Evolutionary conservation across 2,888 invertebrate genomes (phyloP).

Genomic region (Cacoxenus indagator): DNA sequence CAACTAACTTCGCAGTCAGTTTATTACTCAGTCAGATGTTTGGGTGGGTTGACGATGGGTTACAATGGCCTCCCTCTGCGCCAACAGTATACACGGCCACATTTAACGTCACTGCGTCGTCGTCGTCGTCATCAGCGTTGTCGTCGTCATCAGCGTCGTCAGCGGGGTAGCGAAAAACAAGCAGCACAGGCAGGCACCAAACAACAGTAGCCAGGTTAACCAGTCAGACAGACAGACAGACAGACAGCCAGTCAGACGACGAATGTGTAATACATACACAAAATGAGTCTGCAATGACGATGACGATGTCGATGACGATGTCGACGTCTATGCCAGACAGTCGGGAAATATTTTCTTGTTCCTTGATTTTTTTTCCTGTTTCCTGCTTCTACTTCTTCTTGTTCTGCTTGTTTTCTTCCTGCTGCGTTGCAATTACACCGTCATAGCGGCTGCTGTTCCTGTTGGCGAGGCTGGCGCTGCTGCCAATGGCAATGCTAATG

Average conservation of each 20-base stretch:
- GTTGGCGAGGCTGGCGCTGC: too few relatives aligned
- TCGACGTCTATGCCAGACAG: slow-evolving; percentile 1
- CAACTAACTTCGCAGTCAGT: too few relatives aligned
- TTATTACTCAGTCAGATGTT: not conserved
- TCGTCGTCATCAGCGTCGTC: too few relatives aligned
- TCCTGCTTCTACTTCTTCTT: not conserved
- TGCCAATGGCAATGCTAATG: too few relatives aligned
- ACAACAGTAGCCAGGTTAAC: too few relatives aligned
- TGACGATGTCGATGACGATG: not conserved
- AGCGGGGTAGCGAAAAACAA: not conserved
- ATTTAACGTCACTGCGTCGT: not conserved
- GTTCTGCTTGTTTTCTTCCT: too few relatives aligned
- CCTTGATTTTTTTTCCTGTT: not conserved
- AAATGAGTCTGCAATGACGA: not conserved
- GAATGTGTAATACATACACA: slow-evolving; percentile 18
- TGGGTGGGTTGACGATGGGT: too few relatives aligned
- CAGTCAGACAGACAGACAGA: not conserved
- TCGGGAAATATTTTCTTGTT: slow-evolving; percentile 2
- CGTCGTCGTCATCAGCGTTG: not conserved
- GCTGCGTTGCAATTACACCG: too few relatives aligned
- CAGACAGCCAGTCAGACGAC: not conserved
- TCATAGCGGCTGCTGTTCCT: too few relatives aligned
- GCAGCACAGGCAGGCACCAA: too few relatives aligned
- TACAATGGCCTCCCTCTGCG: not conserved
- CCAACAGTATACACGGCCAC: too few relatives aligned